Conservation (phyloP, 2,113 vertebrate genomes). For the Cervus canadensis region DNA sequence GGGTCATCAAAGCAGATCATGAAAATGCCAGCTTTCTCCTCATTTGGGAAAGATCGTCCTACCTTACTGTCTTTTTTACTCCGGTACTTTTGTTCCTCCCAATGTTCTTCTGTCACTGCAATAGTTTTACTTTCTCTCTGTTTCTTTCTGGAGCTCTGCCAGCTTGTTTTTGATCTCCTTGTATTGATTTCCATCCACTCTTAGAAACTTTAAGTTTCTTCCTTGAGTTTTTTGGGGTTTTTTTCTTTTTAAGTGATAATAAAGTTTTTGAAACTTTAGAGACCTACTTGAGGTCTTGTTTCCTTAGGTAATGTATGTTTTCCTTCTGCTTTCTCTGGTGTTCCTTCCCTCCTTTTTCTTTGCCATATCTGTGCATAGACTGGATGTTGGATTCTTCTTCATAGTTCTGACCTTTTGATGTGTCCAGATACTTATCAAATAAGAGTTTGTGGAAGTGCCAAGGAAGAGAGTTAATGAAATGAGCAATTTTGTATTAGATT, state of each 20-base stretch:
- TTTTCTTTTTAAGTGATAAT: neutral
- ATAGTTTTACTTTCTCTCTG: neutral
- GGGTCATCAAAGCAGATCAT: neutral
- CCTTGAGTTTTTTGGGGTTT: neutral
- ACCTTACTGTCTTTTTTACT: neutral
- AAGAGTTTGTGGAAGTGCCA: neutral
- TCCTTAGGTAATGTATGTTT: neutral
- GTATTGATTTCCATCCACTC: neutral
- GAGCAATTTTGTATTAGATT: neutral
- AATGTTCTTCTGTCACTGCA: neutral
- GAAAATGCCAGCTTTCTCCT: neutral
- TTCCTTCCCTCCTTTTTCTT: neutral
- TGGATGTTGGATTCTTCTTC: neutral
- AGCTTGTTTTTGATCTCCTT: neutral
- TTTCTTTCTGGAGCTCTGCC: neutral
- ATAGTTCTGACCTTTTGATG: neutral
- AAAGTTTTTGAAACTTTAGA: neutral
- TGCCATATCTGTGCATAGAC: neutral
- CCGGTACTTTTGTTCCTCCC: neutral
- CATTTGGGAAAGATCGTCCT: neutral
- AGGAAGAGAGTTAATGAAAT: neutral
- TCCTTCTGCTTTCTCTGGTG: neutral
- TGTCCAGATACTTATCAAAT: neutral
- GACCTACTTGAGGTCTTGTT: neutral
- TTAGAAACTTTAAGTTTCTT: neutral